Percentiles rank a stretch among this genome's conserved stretches.
These are phyloP conservation scores for Enteromius anoplus DNA, from an alignment of 2,797 vertebrate genomes.

Conservation along the genomic window DNA sequence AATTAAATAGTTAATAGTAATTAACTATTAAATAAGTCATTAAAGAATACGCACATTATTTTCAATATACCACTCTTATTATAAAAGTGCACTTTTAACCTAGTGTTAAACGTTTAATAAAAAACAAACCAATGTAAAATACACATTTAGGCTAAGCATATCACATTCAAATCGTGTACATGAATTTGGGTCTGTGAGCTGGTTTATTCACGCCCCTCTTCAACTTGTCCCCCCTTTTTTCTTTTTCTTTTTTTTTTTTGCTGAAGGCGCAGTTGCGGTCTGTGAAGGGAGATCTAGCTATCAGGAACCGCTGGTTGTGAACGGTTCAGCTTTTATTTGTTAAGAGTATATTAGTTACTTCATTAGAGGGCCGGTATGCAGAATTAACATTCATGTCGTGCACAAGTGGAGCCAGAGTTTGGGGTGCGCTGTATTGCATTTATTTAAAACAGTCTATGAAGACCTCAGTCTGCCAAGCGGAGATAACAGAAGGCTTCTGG, in stretches of 20 bases:
- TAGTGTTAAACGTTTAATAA: neutral
- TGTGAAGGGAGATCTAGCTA: neutral
- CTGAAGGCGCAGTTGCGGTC: constrained; percentile 34
- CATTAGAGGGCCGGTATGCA: constrained; percentile 19
- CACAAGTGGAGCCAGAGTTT: neutral
- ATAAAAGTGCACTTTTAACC: neutral
- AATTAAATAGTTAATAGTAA: neutral
- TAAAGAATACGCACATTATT: neutral
- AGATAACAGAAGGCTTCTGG: constrained; percentile 11
- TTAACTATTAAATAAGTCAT: neutral
- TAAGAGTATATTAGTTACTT: neutral
- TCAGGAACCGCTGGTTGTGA: neutral
- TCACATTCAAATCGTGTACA: neutral
- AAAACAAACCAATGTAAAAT: no score
- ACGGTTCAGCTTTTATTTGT: neutral
- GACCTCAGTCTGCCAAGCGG: constrained; percentile 28
- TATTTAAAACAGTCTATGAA: constrained; percentile 29
- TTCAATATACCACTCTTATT: neutral
- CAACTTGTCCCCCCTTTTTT: neutral
- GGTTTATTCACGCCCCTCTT: constrained; percentile 52
- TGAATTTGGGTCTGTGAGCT: neutral
- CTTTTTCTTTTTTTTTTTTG: neutral
- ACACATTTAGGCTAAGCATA: neutral
- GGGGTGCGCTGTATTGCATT: constrained; percentile 15
- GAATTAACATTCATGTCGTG: constrained; percentile 21